Base-by-base conservation (phyloP, 2,113 vertebrate species). In the Brachirus orientalis region DNA sequence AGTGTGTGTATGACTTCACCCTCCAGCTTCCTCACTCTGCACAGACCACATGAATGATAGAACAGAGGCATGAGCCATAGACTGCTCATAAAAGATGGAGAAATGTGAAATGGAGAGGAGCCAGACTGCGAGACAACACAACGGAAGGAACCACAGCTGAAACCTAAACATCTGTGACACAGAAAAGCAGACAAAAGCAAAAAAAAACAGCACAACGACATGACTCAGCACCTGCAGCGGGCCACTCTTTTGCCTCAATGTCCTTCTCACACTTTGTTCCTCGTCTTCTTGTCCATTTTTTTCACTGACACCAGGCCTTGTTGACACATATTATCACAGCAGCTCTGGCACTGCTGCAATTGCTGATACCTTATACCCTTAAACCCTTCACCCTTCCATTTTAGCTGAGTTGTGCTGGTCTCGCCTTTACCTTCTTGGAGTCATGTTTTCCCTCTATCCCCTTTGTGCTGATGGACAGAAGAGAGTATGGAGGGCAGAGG, bases 391-490 rank as follows among this genome's bases (percentile, higher is more conserved):
- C n/a, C n/a, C n/a, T n/a, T n/a, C n/a, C n/a, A n/a, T n/a, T n/a
- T n/a, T n/a, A n/a, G n/a, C n/a, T n/a, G n/a, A n/a, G n/a, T 53
- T 58, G 11, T 56, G 22, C 60, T 61, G 53, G 84, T 75, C 55
- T 62, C 1, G 28, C 52, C 62, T 68, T 56, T 67, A 75, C 69
- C 59, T 63, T 19, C 28, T 12, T 43, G 63, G 20, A 51, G 20
- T 59, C 81, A 83, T 82, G 87, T 87, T 80, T 68, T 62, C 45
- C 59, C 65, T 79, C 81, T 60, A 69, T 80, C 80, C 83, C 69
- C 54, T 54, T 55, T 36, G 65, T 18, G 46, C 41, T 44, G 72
- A 82, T 61, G 77, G 77, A 77, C 69, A 40, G 71, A 48, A 14
- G 38, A 57, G 55, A 62, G 50, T 6, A 16, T 1, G 55, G 33